A percentile compares a stretch with the other conserved stretches of the same genome.
Conservation (phyloP, 2,113 vertebrate species). For the Bostrychus sinensis region DNA sequence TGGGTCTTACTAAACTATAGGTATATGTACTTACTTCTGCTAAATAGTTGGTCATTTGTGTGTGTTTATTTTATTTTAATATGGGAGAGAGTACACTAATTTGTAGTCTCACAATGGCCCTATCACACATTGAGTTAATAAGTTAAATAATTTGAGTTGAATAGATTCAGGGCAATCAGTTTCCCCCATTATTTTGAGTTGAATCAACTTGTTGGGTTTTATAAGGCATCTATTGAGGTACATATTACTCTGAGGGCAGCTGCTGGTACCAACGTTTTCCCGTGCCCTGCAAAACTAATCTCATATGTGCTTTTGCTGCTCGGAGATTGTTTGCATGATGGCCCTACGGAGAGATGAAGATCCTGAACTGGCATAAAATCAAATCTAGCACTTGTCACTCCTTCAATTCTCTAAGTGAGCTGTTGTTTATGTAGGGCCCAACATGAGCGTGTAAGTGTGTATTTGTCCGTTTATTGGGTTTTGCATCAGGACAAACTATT, state of each 20-base stretch:
- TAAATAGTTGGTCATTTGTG: no score
- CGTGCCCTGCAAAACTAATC: constrained; percentile 59
- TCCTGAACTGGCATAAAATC: constrained; percentile 59
- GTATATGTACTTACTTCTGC: no score
- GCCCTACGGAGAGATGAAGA: constrained; percentile 42
- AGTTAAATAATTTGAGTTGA: neutral
- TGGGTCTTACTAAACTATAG: neutral
- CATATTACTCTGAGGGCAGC: constrained; percentile 25
- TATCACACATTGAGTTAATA: no score
- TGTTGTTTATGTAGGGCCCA: constrained; percentile 24
- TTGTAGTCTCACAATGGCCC: no score
- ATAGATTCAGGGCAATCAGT: neutral
- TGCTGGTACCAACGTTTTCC: constrained; percentile 35
- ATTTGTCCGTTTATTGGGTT: constrained; percentile 19
- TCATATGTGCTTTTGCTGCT: constrained; percentile 60
- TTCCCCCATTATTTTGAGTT: no score
- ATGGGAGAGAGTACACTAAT: no score
- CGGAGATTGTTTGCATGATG: constrained; percentile 52
- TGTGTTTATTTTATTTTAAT: no score
- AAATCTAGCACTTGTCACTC: constrained; percentile 61
- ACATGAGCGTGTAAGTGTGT: neutral
- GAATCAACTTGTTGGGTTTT: neutral
- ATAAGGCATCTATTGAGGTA: neutral
- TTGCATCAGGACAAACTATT: constrained; percentile 32
- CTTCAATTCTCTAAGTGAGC: constrained; percentile 51